Conservation (phyloP, 2,113 vertebrate species). For the Bagarius yarrelli region DNA sequence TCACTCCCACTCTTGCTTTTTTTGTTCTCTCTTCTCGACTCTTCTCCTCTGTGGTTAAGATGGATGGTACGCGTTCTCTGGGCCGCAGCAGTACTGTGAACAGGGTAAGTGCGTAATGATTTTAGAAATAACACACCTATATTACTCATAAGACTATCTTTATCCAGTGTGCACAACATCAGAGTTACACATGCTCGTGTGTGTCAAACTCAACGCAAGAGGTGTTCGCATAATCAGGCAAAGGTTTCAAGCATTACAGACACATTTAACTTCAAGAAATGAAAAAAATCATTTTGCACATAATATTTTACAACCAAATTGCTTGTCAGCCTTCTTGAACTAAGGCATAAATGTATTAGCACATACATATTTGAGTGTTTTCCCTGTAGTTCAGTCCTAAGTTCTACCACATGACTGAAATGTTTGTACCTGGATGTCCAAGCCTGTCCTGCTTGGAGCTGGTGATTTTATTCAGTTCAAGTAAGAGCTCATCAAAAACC, state of each 20-base stretch:
- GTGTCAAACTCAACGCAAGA: neutral
- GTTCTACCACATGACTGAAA: neutral
- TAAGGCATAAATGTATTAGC: too few relatives aligned
- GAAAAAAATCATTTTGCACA: neutral
- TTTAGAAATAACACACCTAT: neutral
- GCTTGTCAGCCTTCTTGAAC: neutral
- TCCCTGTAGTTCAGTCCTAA: neutral
- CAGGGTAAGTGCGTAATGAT: slow-evolving; percentile 72
- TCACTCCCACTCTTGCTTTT: slow-evolving; percentile 43
- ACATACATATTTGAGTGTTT: too few relatives aligned
- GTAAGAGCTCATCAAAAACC: too few relatives aligned
- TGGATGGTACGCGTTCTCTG: slow-evolving; percentile 71
- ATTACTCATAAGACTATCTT: neutral
- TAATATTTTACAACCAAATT: neutral
- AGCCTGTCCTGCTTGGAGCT: too few relatives aligned
- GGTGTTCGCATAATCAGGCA: neutral
- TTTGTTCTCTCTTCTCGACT: neutral
- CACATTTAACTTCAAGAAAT: neutral
- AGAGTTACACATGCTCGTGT: neutral
- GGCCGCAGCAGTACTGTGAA: slow-evolving; percentile 67
- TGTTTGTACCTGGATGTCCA: too few relatives aligned
- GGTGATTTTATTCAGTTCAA: too few relatives aligned
- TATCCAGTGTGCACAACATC: neutral
- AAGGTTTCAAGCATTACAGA: neutral
- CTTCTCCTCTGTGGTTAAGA: slow-evolving; percentile 59